A percentile compares a stretch with the other conserved stretches of the same genome.
Conservation (phyloP, 2,113 vertebrate species). For the Dendrocopos noguchii region DNA sequence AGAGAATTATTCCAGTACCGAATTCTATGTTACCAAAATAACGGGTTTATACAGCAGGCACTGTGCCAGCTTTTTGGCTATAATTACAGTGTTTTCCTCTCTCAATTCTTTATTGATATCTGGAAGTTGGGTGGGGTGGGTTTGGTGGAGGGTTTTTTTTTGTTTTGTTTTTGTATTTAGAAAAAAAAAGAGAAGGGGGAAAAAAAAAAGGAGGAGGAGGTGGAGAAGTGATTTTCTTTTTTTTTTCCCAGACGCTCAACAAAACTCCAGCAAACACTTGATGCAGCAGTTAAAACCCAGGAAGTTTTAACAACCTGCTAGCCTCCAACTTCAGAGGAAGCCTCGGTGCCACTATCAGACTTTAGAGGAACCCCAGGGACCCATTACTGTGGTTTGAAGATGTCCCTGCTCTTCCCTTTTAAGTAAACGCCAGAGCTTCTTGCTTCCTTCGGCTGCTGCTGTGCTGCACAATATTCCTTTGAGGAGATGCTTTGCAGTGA, state of each 20-base stretch:
- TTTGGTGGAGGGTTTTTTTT: background rate
- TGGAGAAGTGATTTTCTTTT: slow-evolving; percentile 27
- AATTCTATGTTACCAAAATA: slow-evolving; percentile 71
- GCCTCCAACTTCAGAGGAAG: slow-evolving; percentile 68
- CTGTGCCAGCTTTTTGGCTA: slow-evolving; percentile 67
- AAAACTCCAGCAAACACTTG: slow-evolving; percentile 49
- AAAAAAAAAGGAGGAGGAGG: background rate
- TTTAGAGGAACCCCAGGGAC: slow-evolving; percentile 69
- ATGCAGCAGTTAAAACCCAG: slow-evolving; percentile 26
- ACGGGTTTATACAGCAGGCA: slow-evolving; percentile 63
- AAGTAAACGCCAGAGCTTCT: slow-evolving; percentile 41
- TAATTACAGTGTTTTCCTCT: slow-evolving; percentile 73
- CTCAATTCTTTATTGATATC: slow-evolving; percentile 66
- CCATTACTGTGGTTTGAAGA: slow-evolving; percentile 71
- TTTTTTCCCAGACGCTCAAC: slow-evolving; percentile 22
- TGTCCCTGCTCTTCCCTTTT: slow-evolving; percentile 68
- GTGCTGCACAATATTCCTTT: slow-evolving; percentile 69
- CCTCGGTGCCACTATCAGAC: slow-evolving; percentile 62
- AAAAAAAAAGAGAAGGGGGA: background rate
- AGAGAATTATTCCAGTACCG: slow-evolving; percentile 67
- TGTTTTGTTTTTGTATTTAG: background rate
- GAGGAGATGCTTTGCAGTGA: slow-evolving; percentile 71
- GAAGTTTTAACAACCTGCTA: slow-evolving; percentile 72
- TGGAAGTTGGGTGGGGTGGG: background rate
- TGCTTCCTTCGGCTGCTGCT: slow-evolving; percentile 58